Percentiles rank a stretch among this genome's conserved stretches.
phyloP scores from a whole-genome alignment of 1,140 invertebrate genomes.

The Eufriesea mexicana region DNA sequence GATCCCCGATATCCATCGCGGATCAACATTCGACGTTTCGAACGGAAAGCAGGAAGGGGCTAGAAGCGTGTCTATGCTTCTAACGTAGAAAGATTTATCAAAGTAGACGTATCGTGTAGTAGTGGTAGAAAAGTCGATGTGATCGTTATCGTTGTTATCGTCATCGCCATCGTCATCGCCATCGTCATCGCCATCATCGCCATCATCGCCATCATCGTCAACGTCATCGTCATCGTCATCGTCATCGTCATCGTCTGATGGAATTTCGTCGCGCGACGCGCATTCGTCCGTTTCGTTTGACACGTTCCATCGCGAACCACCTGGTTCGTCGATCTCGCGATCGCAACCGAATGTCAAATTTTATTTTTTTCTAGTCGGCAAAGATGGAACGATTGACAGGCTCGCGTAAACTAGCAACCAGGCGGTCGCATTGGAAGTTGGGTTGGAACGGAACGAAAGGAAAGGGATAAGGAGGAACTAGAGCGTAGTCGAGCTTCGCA shows the following conservation, averaged over 20 bases:
- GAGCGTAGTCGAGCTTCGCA: slow-evolving; percentile 41
- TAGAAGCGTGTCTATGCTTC: slow-evolving; percentile 48
- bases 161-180: slow-evolving; percentile 5
- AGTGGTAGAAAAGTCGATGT: slow-evolving; percentile 52
- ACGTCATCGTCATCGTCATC: slow-evolving; percentile 19
- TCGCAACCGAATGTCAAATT: slow-evolving; percentile 60
- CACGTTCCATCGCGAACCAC: slow-evolving; percentile 24
- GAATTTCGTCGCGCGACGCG: background rate
- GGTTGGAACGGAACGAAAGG: background rate
- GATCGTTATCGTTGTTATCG: slow-evolving; percentile 38
- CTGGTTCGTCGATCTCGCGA: slow-evolving; percentile 55
- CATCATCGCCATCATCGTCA: too few species aligned
- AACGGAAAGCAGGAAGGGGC: slow-evolving; percentile 41
- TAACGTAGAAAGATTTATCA: slow-evolving; percentile 49
- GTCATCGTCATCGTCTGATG: background rate
- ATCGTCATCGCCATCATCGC: background rate
- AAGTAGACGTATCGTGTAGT: slow-evolving; percentile 51
- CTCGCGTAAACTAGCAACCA: slow-evolving; percentile 14
- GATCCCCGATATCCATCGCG: too few species aligned
- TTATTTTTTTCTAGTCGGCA: slow-evolving; percentile 72
- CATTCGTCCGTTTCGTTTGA: background rate
- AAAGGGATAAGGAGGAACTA: slow-evolving; percentile 19
- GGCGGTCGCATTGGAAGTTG: slow-evolving; percentile 8
- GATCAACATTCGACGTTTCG: slow-evolving; percentile 14
- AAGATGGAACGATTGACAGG: slow-evolving; percentile 55